Conservation (phyloP, 1,140 invertebrate genomes). For the Fopius arisanus region DNA sequence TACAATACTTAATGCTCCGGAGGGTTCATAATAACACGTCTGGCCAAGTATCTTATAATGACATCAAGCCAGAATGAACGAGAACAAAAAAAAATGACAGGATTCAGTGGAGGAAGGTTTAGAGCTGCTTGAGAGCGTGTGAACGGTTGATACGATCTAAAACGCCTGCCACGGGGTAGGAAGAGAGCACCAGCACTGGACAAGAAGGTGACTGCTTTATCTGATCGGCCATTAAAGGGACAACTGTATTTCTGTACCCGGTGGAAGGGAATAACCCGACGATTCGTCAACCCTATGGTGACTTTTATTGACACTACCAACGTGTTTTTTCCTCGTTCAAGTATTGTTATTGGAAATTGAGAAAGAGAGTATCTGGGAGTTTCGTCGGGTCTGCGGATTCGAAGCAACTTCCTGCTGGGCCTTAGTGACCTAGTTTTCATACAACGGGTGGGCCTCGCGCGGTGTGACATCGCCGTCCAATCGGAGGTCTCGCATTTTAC, state of each 20-base stretch:
- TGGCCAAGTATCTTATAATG: neutral
- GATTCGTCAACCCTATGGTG: too few relatives aligned
- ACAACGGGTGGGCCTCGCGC: too few relatives aligned
- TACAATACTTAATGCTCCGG: neutral
- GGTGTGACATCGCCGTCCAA: too few relatives aligned
- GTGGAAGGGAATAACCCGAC: too few relatives aligned
- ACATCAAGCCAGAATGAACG: neutral
- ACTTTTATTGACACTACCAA: too few relatives aligned
- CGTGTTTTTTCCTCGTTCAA: too few relatives aligned
- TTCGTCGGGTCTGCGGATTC: too few relatives aligned
- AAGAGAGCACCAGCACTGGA: neutral
- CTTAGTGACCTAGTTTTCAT: too few relatives aligned
- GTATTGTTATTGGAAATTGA: too few relatives aligned
- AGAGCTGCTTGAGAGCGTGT: neutral
- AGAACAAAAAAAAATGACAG: neutral
- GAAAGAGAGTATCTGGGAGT: too few relatives aligned
- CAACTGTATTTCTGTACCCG: neutral
- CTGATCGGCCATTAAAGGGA: conserved; percentile 3
- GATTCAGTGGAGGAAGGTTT: neutral
- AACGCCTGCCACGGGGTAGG: neutral
- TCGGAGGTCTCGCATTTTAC: too few relatives aligned
- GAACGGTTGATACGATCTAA: neutral
- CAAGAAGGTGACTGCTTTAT: neutral
- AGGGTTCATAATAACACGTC: neutral
- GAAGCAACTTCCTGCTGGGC: neutral